Conservation (phyloP, 2,888 invertebrate genomes). For the Meteorus cinctellus region DNA sequence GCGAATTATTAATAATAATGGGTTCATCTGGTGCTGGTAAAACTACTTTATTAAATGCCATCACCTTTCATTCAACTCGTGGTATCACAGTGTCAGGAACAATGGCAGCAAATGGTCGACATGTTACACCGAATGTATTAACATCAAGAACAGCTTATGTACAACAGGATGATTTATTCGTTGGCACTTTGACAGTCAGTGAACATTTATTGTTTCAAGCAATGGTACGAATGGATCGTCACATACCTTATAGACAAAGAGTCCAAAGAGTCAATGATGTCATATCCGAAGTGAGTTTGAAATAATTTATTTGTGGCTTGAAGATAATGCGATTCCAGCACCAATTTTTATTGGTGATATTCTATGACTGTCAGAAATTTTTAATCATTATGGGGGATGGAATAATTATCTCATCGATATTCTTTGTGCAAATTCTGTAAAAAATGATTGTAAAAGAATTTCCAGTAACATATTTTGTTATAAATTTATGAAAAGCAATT, state of each 20-base stretch:
- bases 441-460: too few species aligned
- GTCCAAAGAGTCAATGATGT: conserved; percentile 90
- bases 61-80: conserved; percentile 86
- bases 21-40: conserved; percentile 96
- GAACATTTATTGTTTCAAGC: conserved; percentile 93
- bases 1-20: conserved; percentile 90
- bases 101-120: conserved; percentile 83
- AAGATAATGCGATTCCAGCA: too few species aligned
- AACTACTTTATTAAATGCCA: conserved; percentile 91
- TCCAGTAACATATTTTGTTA: too few species aligned
- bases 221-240: conserved; percentile 87
- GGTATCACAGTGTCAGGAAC: conserved; percentile 80
- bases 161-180: conserved; percentile 94
- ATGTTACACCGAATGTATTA: conserved; percentile 81
- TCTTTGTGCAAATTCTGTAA: too few species aligned
- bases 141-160: conserved; percentile 91
- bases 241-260: conserved; percentile 83
- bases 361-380: too few species aligned
- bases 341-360: too few species aligned
- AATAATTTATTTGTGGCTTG: background rate
- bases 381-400: too few species aligned
- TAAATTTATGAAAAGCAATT: too few species aligned
- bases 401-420: too few species aligned
- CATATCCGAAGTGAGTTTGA: conserved; percentile 81
- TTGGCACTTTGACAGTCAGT: conserved; percentile 90